Conservation (phyloP, 2,797 vertebrate genomes). For the Brotula barbata region DNA sequence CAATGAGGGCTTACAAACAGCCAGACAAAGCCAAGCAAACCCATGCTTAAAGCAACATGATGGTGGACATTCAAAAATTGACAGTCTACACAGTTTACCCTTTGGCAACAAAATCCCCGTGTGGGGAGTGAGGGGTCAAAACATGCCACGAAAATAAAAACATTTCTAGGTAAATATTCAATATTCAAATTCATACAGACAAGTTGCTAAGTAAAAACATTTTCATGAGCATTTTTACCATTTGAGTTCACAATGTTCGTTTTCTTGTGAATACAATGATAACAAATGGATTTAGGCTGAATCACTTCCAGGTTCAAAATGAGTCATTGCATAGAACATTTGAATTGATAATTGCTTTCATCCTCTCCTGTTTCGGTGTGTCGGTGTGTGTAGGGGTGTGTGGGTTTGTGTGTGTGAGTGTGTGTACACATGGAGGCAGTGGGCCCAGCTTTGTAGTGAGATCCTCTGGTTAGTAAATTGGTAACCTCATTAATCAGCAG, state of each 20-base stretch:
- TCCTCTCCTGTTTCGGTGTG: conserved; percentile 69
- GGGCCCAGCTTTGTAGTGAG: conserved; percentile 66
- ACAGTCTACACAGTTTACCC: conserved; percentile 88
- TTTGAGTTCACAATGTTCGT: conserved; percentile 72
- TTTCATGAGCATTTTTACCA: conserved; percentile 76
- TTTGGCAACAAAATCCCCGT: conserved; percentile 91
- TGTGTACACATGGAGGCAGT: conserved; percentile 65
- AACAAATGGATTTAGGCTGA: conserved; percentile 82
- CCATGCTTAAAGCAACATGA: conserved; percentile 90
- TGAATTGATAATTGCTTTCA: conserved; percentile 87
- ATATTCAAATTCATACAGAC: conserved; percentile 85
- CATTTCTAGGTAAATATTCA: conserved; percentile 72
- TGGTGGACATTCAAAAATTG: conserved; percentile 85
- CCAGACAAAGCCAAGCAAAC: conserved; percentile 86
- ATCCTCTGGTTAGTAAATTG: conserved; percentile 50
- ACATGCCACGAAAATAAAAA: conserved; percentile 90
- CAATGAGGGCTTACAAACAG: conserved; percentile 89
- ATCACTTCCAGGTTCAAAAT: conserved; percentile 76
- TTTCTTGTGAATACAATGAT: conserved; percentile 85
- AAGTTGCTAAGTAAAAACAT: conserved; percentile 85
- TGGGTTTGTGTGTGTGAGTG: conserved; percentile 31
- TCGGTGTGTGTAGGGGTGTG: conserved; percentile 18
- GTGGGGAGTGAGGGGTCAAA: conserved; percentile 78
- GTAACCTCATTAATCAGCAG: conserved; percentile 60
- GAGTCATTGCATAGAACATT: conserved; percentile 99